phyloP scores from a whole-genome alignment of 2,888 invertebrate genomes.

The Drosophila vallismaia region DNA sequence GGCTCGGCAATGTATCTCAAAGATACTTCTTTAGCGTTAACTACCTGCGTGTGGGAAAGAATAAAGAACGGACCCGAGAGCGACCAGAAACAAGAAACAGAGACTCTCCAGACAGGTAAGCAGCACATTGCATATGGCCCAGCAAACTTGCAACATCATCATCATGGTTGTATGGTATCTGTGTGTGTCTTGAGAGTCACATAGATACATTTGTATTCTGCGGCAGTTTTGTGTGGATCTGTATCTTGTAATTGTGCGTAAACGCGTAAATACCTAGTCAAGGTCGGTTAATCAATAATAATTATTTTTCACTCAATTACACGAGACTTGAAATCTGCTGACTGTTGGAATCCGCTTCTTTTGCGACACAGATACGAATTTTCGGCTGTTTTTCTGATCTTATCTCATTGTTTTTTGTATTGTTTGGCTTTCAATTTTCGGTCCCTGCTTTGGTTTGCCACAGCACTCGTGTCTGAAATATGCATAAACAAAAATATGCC shows the following conservation, averaged over 20 bases:
- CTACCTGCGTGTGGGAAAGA: slow-evolving; percentile 75
- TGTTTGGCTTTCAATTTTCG: slow-evolving; percentile 7
- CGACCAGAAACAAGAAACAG: slow-evolving; percentile 26
- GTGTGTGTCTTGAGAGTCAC: slow-evolving; percentile 4
- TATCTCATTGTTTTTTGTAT: slow-evolving; percentile 15
- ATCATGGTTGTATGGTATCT: background rate
- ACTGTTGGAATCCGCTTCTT: slow-evolving; percentile 16
- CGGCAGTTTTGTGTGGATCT: slow-evolving; percentile 28
- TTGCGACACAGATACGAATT: slow-evolving; percentile 30
- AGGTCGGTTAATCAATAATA: slow-evolving; percentile 81
- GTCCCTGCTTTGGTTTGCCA: slow-evolving; percentile 58
- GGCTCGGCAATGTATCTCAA: slow-evolving; percentile 54
- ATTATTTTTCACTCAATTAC: slow-evolving; percentile 81
- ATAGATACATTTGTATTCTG: slow-evolving; percentile 30
- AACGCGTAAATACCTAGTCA: slow-evolving; percentile 79
- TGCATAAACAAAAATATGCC: slow-evolving; percentile 71
- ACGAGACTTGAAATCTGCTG: slow-evolving; percentile 12
- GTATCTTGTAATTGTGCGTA: slow-evolving; percentile 73
- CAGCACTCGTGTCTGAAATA: slow-evolving; percentile 69
- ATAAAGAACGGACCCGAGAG: slow-evolving; percentile 23
- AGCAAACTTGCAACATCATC: slow-evolving; percentile 57
- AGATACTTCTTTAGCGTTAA: slow-evolving; percentile 66
- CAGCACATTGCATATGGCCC: slow-evolving; percentile 23
- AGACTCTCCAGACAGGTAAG: slow-evolving; percentile 39
- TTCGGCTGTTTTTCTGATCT: slow-evolving; percentile 35